These are phyloP conservation scores for Punctoribates punctum DNA, from an alignment of 2,888 invertebrate genomes.

Conservation along the genomic window DNA sequence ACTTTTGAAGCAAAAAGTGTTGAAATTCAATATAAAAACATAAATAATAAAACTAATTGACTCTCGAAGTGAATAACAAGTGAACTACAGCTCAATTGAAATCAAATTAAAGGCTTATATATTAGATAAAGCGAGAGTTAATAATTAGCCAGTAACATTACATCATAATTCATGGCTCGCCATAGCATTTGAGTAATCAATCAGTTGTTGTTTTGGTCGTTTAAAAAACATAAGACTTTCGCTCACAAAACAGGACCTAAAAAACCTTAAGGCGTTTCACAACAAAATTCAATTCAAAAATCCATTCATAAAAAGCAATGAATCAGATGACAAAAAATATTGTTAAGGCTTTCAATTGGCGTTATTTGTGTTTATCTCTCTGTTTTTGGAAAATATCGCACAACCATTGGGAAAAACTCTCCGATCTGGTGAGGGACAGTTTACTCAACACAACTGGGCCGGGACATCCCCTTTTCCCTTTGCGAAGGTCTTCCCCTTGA, in stretches of 20 bases:
- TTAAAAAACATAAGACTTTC: no score
- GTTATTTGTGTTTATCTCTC: neutral
- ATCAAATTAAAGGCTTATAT: neutral
- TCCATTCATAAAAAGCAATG: slow-evolving; percentile 2
- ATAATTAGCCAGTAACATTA: neutral
- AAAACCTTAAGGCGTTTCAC: neutral
- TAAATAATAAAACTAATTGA: no score
- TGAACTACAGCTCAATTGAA: neutral
- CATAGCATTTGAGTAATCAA: neutral
- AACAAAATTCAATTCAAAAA: neutral
- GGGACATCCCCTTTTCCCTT: slow-evolving; percentile 9
- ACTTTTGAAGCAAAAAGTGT: neutral
- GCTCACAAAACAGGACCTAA: no score
- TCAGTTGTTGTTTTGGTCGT: neutral
- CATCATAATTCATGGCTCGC: neutral
- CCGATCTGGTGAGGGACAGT: neutral
- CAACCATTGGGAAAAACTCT: neutral
- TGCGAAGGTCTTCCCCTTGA: neutral
- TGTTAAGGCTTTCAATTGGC: neutral
- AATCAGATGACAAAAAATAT: neutral
- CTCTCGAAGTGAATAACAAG: no score
- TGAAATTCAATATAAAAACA: no score
- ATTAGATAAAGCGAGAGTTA: no score
- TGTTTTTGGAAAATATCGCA: neutral
- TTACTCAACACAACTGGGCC: neutral